A percentile compares a stretch with the other conserved stretches of the same genome.
These are phyloP conservation scores for Tetraneura akinire DNA, from an alignment of 1,140 invertebrate species.

Conservation along the genomic window DNA sequence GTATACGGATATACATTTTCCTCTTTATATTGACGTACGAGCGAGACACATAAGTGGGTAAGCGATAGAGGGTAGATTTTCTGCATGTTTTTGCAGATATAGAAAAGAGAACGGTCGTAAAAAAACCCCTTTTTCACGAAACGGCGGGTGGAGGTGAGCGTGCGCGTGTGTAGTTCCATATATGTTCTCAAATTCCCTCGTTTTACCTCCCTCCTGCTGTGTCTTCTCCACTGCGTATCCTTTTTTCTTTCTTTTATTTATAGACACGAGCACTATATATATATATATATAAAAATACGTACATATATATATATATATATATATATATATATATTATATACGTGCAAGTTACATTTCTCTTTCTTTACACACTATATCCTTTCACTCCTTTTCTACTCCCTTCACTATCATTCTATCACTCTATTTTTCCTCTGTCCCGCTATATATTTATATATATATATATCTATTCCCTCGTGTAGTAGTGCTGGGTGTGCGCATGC, in stretches of 20 bases:
- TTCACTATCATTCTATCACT: no score
- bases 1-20: slow-evolving; percentile 29
- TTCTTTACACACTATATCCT: slow-evolving; percentile 1
- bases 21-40: slow-evolving; percentile 46
- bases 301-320: background rate
- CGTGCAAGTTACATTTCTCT: slow-evolving; percentile 32
- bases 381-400: background rate
- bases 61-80: slow-evolving; percentile 48
- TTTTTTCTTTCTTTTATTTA: slow-evolving; percentile 41
- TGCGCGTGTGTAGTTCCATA: slow-evolving; percentile 6
- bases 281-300: background rate
- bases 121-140: slow-evolving; percentile 6
- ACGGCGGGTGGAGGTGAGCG: background rate
- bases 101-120: slow-evolving; percentile 48
- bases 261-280: slow-evolving; percentile 39
- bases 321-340: background rate
- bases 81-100: slow-evolving; percentile 40
- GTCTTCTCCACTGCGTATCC: background rate
- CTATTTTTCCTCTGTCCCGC: background rate
- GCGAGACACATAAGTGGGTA: slow-evolving; percentile 45
- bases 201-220: slow-evolving; percentile 2
- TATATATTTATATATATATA: background rate
- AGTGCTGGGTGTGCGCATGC: background rate
- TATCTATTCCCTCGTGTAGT: background rate
- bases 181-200: slow-evolving; percentile 44